A percentile compares a stretch with the other conserved stretches of the same genome.
Evolutionary conservation across 1,140 invertebrate species (phyloP).

Genomic region (Drosophila ercepeae): DNA sequence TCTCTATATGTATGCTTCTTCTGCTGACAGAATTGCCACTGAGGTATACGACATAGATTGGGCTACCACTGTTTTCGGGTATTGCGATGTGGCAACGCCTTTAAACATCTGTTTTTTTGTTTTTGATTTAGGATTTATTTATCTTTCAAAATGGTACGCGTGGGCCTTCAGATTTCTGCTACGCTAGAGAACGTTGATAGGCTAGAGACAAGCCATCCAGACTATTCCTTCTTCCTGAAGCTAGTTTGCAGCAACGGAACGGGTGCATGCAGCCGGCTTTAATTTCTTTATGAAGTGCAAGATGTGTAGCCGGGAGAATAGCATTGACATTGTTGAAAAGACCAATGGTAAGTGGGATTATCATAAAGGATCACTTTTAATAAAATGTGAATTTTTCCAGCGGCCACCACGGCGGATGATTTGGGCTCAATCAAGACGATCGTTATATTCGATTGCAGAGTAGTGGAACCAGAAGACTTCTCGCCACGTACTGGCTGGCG

Average conservation of each 20-base stretch:
- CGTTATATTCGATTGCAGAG: slow-evolving; percentile 95
- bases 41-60: neutral
- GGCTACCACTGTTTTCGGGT: neutral
- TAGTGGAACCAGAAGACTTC: slow-evolving; percentile 94
- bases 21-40: neutral
- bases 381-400: slow-evolving; percentile 60
- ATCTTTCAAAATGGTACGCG: slow-evolving; percentile 87
- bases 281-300: slow-evolving; percentile 95
- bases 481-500: slow-evolving; percentile 92
- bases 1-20: slow-evolving; percentile 7
- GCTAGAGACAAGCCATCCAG: slow-evolving; percentile 86
- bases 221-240: slow-evolving; percentile 89
- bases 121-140: neutral
- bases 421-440: slow-evolving; percentile 91
- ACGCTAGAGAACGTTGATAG: slow-evolving; percentile 88
- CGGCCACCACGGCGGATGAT: slow-evolving; percentile 87
- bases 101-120: slow-evolving; percentile 34
- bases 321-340: slow-evolving; percentile 89
- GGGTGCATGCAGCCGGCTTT: slow-evolving; percentile 86
- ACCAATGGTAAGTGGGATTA: slow-evolving; percentile 85
- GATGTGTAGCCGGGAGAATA: slow-evolving; percentile 93
- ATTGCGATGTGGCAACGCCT: neutral
- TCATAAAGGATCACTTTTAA: no score
- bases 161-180: slow-evolving; percentile 88
- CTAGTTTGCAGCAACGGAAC: slow-evolving; percentile 91